Percentiles rank a stretch among this genome's conserved stretches.
These are phyloP conservation scores for Lithophane socia DNA, from an alignment of 2,888 invertebrate genomes.

Conservation along the genomic window DNA sequence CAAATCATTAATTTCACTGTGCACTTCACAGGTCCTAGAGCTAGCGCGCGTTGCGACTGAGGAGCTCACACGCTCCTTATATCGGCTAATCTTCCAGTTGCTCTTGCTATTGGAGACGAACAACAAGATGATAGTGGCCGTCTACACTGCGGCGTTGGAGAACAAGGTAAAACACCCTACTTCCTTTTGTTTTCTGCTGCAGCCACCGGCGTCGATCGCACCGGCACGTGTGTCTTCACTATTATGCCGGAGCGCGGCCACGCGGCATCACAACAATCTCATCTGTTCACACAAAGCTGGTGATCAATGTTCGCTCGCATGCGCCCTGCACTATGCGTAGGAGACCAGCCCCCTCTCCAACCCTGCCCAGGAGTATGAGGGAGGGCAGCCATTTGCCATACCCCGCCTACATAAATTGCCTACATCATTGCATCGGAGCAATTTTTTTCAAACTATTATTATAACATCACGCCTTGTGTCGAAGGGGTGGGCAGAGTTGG, in stretches of 20 bases:
- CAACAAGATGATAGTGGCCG: conserved; percentile 94
- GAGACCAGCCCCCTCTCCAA: too few species aligned
- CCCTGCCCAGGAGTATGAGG: background rate
- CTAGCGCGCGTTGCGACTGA: conserved; percentile 95
- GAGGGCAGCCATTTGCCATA: background rate
- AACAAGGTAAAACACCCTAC: conserved; percentile 77
- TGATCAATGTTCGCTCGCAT: background rate
- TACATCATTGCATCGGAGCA: background rate
- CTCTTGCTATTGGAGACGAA: conserved; percentile 96
- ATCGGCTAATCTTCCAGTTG: conserved; percentile 97
- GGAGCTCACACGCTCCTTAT: conserved; percentile 96
- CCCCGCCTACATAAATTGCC: background rate
- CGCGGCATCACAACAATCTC: background rate
- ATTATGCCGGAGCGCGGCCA: conserved; percentile 21
- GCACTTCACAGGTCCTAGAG: conserved; percentile 92
- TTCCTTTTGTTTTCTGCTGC: too few species aligned
- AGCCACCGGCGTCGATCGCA: too few species aligned
- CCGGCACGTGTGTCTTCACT: background rate
- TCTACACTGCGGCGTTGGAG: conserved; percentile 86
- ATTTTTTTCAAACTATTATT: background rate
- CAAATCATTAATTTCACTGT: background rate
- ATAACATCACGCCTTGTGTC: too few species aligned
- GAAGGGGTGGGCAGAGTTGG: too few species aligned
- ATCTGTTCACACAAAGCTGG: too few species aligned
- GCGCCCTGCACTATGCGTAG: background rate